phyloP scores from a whole-genome alignment of 2,797 vertebrate species.

The Tinamus major region DNA sequence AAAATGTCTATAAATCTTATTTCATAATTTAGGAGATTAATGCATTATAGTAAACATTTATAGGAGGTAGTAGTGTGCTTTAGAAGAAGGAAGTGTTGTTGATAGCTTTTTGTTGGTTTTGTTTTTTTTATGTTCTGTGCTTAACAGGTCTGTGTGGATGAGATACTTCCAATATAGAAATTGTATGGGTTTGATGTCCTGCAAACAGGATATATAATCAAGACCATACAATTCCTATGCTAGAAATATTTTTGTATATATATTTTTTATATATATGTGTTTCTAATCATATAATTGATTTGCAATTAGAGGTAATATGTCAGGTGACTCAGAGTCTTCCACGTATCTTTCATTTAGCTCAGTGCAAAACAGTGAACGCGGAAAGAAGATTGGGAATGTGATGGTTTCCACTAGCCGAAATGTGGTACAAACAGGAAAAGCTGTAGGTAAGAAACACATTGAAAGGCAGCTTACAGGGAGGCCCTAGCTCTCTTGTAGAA shows the following conservation, averaged over 20 bases:
- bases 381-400: conserved; percentile 95
- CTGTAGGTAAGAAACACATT: conserved; percentile 85
- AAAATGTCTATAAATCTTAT: neutral
- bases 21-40: neutral
- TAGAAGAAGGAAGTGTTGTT: neutral
- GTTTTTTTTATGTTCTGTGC: neutral
- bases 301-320: neutral
- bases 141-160: neutral
- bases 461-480: neutral
- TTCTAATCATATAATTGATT: neutral
- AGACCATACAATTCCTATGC: neutral
- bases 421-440: conserved; percentile 95
- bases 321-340: neutral
- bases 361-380: conserved; percentile 96
- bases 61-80: neutral
- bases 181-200: neutral
- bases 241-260: neutral
- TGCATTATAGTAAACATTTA: neutral
- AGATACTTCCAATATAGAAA: neutral
- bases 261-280: neutral
- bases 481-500: accelerated
- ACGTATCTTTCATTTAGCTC: conserved; percentile 82
- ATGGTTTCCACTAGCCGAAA: conserved; percentile 94
- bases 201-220: too few species aligned
- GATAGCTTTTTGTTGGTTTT: too few species aligned